A percentile compares a stretch with the other conserved stretches of the same genome.
phyloP scores from a whole-genome alignment of 2,113 vertebrate species.

The Artemisiospiza belli region DNA sequence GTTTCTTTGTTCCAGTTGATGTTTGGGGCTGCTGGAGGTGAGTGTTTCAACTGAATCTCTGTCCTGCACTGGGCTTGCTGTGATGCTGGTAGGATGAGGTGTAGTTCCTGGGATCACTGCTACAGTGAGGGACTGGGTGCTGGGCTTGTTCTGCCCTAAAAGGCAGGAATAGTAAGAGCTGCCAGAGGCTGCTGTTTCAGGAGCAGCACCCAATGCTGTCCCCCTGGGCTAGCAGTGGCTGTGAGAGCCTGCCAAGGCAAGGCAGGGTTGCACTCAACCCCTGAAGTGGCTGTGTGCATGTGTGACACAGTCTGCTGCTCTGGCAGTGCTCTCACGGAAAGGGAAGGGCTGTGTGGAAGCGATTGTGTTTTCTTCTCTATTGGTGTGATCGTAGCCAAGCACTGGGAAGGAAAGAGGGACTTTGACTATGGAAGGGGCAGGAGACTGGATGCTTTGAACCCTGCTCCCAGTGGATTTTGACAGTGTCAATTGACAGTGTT shows the following conservation, averaged over 20 bases:
- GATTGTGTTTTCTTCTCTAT: accelerated
- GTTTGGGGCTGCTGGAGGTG: neutral
- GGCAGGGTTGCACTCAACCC: neutral
- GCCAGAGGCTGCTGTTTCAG: neutral
- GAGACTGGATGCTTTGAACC: neutral
- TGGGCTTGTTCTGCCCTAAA: neutral
- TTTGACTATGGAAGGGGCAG: neutral
- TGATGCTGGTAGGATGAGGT: neutral
- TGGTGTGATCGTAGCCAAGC: accelerated
- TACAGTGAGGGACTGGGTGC: neutral
- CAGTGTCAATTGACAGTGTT: neutral
- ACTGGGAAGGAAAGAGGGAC: neutral
- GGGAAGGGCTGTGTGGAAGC: neutral
- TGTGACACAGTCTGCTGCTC: neutral
- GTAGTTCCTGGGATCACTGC: neutral
- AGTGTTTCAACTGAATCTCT: neutral
- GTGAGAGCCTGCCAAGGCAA: neutral
- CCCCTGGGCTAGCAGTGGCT: neutral
- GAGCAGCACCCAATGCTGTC: neutral
- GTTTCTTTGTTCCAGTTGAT: neutral
- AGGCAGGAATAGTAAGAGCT: neutral
- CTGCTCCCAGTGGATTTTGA: neutral
- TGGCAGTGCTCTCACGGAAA: neutral
- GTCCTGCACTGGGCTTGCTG: neutral
- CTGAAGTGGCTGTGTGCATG: neutral